Percentiles rank a stretch among this genome's conserved stretches.
These are phyloP conservation scores for Gopherus flavomarginatus DNA, from an alignment of 2,113 vertebrate species.

Conservation along the genomic window DNA sequence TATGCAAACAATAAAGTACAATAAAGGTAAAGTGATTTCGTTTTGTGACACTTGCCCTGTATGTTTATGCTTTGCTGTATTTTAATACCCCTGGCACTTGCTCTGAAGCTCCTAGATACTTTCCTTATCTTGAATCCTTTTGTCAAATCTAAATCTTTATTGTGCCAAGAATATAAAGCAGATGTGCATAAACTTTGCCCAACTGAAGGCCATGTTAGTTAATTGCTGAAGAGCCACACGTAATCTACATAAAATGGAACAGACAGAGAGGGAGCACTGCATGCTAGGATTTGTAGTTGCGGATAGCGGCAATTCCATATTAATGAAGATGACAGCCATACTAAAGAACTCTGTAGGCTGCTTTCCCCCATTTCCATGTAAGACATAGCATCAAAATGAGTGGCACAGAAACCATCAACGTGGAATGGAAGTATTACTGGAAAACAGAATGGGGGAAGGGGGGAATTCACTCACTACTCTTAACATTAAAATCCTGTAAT, in stretches of 20 bases:
- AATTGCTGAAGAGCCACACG: not conserved
- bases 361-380: not conserved
- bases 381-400: not conserved
- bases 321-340: rapidly evolving
- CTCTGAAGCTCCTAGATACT: constrained; percentile 19
- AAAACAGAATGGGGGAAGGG: not conserved
- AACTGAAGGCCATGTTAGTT: not conserved
- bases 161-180: not conserved
- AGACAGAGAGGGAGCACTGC: rapidly evolving
- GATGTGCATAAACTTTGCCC: not conserved
- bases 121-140: not conserved
- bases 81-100: constrained; percentile 50
- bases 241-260: not conserved
- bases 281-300: not conserved
- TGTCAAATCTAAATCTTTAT: constrained; percentile 22
- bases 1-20: constrained; percentile 68
- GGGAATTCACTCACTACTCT: not conserved
- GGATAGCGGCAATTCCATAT: not conserved
- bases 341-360: not conserved
- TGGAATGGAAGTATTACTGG: not conserved
- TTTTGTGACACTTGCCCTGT: constrained; percentile 65
- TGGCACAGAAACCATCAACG: not conserved
- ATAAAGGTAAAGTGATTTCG: constrained; percentile 75
- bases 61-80: constrained; percentile 58
- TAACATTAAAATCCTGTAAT: not conserved